Evolutionary conservation across 2,888 invertebrate genomes (phyloP), one percentile per base, ranked within the genome.

Genomic region (Alloscopus bannaensis): DNA sequence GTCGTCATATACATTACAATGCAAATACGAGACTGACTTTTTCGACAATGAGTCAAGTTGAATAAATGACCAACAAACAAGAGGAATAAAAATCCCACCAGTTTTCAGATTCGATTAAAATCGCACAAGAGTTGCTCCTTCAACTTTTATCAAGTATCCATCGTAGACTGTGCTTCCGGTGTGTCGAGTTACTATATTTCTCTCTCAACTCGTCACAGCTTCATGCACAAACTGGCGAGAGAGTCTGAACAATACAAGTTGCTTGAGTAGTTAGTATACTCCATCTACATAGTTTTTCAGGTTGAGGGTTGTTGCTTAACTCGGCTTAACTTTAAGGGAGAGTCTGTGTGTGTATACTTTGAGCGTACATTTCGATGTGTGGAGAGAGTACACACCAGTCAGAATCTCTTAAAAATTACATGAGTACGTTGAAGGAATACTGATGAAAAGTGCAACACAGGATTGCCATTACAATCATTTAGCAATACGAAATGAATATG

Each of bases 91-190:
- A 81, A 79, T 65, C 70, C 70, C 64, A 70, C 65, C 55, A 76
- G 70, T 42, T 70, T 75, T 55, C 62, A 65, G 64, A 71, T 68
- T 73, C 81, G 81, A 81, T 81, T 81, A 81, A 81, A 81, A 81
- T 81, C 81, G 81, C 81, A 69, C 72, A 77, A 60, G 75, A 78
- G 62, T 76, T 81, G 76, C 78, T 81, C 71, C 79, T 81, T 79
- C 81, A 81, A 81, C 72, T 79, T 68, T 81, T 83, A 83, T 83
- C 81, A 80, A 79, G 77, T 79, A 81, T 70, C 80, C 72, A 81
- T 79, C 81, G 72, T 72, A 69, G 72, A 76, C 79, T 81, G 73
- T 69, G 77, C 73, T 83, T 83, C 83, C 83, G 83, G 83, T 77
- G 76, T 66, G 75, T 66, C 66, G 72, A 69, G 70, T 69, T 66